A percentile compares a stretch with the other conserved stretches of the same genome.
Conservation (phyloP, 2,113 vertebrate species). For the Mesembrinibis cayennensis region DNA sequence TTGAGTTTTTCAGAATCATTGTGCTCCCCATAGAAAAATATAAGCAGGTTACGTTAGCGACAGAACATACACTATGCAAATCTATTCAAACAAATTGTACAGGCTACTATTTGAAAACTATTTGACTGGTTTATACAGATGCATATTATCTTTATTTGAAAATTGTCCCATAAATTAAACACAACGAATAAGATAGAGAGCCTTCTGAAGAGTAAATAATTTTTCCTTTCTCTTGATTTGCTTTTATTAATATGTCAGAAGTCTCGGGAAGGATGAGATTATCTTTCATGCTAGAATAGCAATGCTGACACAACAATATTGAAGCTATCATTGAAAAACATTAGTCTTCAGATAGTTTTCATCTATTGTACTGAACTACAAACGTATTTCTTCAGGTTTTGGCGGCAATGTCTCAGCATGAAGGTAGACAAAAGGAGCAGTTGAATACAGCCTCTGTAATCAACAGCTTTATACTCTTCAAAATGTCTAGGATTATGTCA, state of each 20-base stretch:
- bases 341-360: neutral
- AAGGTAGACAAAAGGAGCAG: neutral
- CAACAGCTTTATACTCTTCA: neutral
- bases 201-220: neutral
- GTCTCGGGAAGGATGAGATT: constrained; percentile 11
- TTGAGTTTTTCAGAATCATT: neutral
- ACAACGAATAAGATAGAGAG: neutral
- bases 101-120: neutral
- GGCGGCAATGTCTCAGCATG: neutral
- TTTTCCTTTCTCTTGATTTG: constrained; percentile 6
- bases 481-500: constrained; percentile 35
- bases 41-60: neutral
- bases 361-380: constrained; percentile 1
- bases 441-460: constrained; percentile 10
- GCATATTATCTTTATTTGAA: neutral
- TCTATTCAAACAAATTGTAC: neutral
- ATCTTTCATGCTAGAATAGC: constrained; percentile 18
- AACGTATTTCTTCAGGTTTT: neutral
- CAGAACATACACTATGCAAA: neutral
- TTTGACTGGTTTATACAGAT: neutral
- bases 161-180: neutral
- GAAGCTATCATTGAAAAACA: neutral
- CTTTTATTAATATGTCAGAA: constrained; percentile 1
- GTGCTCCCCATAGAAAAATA: neutral
- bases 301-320: constrained; percentile 46